Evolutionary conservation across 2,888 invertebrate species (phyloP), one percentile per base, ranked within the genome.

Genomic region (Sinopyrophorus schimmeli): DNA sequence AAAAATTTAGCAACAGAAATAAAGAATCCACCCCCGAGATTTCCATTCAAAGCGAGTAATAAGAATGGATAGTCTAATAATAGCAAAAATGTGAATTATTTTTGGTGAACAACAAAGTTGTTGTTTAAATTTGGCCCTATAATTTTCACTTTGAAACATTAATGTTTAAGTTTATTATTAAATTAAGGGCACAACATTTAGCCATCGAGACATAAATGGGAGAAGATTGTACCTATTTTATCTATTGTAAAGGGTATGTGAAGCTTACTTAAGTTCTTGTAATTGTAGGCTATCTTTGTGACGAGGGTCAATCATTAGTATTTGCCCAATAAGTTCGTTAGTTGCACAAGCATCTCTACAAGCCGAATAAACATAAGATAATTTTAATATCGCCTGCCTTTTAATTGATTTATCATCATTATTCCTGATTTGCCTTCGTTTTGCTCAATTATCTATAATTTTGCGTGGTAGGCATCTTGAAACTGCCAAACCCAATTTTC

Each of bases 381-480:
- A 18, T 23, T 15, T 27, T 23, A 30, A 31, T 31, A 41, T 23
- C 5, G n/a, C 10, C 4, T 41, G 9, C 11, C 30, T 9, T 7
- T 2, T 12, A 12, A 30, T 11, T 5, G 15, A 26, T 11, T 6
- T 18, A 4, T 26, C 28, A 27, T 12, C 12, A 17, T 17, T n/a
- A 9, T 30, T 31, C 9, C n/a, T n/a, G 16, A 23, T 16, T 9
- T 21, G 14, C 21, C 43, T 20, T 7, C 34, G 16, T 17, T 27
- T 16, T 34, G 43, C 43, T 34, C 43, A 14, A 11, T 34, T 26
- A 43, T 7, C 43, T 34, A 43, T 10, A 43, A 27, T 20, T 26
- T 24, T 10, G 34, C 24, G 9, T 34, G 43, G n/a, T 43, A 43
- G 26, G 24, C 32, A 34, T 43, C 43, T 12, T 17, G 18, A 34